These are phyloP conservation scores for Sinocyclocheilus grahami DNA, from an alignment of 2,113 vertebrate genomes.

Conservation along the genomic window DNA sequence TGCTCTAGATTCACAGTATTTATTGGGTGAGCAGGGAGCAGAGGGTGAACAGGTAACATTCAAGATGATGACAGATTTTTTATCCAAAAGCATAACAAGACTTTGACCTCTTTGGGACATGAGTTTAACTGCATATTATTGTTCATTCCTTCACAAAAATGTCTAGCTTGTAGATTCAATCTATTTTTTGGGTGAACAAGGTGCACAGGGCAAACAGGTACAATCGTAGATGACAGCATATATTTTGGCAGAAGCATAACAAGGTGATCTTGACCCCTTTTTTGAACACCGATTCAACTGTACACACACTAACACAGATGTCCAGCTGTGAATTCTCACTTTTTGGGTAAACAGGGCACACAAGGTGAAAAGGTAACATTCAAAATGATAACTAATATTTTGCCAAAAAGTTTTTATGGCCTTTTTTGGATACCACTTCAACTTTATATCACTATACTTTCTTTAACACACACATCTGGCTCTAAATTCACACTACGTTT, in stretches of 20 bases:
- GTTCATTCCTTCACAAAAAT: background rate
- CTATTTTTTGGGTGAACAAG: background rate
- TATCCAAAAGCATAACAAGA: background rate
- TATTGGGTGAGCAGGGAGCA: conserved; percentile 23
- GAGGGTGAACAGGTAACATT: conserved; percentile 11
- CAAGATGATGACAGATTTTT: background rate
- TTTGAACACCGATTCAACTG: background rate
- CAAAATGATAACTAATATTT: background rate
- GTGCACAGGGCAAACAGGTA: background rate
- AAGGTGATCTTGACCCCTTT: background rate
- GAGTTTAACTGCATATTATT: background rate
- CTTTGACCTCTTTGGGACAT: background rate
- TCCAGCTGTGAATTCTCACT: background rate
- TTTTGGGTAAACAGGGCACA: background rate
- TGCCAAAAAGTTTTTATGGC: background rate
- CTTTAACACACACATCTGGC: background rate
- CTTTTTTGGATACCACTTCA: no score
- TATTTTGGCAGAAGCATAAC: background rate
- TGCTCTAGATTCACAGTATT: background rate
- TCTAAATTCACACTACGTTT: background rate
- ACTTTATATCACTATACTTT: background rate
- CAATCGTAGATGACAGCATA: background rate
- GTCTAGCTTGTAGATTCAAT: background rate
- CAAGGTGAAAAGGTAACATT: background rate
- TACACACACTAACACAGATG: background rate